Conservation (phyloP, 2,113 vertebrate genomes). For the Aramus guarauna region DNA sequence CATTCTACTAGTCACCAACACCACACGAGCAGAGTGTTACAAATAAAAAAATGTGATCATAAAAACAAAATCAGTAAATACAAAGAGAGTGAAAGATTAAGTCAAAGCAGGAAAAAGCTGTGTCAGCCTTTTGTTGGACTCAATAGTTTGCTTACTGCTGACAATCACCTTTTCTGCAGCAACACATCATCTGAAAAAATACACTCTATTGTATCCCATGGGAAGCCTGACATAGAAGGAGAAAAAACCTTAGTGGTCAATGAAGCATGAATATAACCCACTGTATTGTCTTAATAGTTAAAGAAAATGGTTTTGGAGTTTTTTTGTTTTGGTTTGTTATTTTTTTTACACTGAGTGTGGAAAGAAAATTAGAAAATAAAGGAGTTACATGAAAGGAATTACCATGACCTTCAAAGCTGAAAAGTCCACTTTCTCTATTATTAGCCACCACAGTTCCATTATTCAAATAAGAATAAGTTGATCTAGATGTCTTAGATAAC, state of each 20-base stretch:
- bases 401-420: neutral
- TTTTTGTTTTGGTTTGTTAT: neutral
- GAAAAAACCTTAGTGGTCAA: neutral
- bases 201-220: neutral
- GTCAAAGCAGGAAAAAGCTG: neutral
- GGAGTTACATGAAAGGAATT: neutral
- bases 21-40: neutral
- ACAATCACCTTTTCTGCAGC: slow-evolving; percentile 13
- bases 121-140: slow-evolving; percentile 1
- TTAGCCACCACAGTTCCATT: neutral
- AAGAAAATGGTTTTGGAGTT: neutral
- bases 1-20: neutral
- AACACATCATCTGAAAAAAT: slow-evolving; percentile 6
- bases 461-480: neutral
- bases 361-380: neutral
- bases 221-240: neutral
- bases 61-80: slow-evolving; percentile 12
- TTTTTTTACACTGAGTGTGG: neutral
- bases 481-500: neutral
- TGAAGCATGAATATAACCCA: neutral
- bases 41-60: neutral
- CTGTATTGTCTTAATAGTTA: neutral
- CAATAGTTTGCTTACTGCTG: neutral
- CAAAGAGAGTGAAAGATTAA: neutral
- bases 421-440: neutral